Percentiles rank a stretch among this genome's conserved stretches.
Evolutionary conservation across 2,797 vertebrate species (phyloP).

Genomic region (Nasua narica): DNA sequence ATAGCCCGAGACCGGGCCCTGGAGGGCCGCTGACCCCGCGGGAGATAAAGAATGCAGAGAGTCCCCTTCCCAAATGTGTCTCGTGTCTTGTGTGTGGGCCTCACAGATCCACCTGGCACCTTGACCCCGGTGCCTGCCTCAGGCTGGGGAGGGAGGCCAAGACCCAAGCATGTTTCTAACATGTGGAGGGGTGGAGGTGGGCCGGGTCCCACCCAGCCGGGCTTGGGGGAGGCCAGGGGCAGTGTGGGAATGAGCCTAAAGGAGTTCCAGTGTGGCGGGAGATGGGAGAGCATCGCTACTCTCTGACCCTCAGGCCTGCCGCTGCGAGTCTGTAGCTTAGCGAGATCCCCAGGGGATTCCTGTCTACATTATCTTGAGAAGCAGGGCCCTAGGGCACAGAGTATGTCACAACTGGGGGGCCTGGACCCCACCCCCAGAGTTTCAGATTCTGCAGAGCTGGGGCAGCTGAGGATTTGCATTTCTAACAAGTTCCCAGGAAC

Average conservation of each 20-base stretch:
- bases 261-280: background rate
- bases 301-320: background rate
- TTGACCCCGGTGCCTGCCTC: background rate
- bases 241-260: no score
- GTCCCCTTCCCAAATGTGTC: background rate
- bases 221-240: background rate
- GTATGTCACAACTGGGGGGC: background rate
- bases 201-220: background rate
- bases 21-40: conserved; percentile 88
- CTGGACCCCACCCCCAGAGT: background rate
- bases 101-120: background rate
- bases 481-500: background rate
- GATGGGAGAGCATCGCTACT: background rate
- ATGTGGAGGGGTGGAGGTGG: fast-evolving
- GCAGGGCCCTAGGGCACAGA: background rate
- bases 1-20: conserved; percentile 92
- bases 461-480: background rate
- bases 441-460: background rate
- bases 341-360: background rate
- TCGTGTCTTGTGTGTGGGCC: conserved; percentile 42
- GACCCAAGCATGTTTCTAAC: background rate
- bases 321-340: background rate
- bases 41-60: conserved; percentile 45
- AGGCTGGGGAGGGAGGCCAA: background rate
- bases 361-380: background rate